Evolutionary conservation across 2,888 invertebrate species (phyloP).

Genomic region (Choristoneura rosaceana): DNA sequence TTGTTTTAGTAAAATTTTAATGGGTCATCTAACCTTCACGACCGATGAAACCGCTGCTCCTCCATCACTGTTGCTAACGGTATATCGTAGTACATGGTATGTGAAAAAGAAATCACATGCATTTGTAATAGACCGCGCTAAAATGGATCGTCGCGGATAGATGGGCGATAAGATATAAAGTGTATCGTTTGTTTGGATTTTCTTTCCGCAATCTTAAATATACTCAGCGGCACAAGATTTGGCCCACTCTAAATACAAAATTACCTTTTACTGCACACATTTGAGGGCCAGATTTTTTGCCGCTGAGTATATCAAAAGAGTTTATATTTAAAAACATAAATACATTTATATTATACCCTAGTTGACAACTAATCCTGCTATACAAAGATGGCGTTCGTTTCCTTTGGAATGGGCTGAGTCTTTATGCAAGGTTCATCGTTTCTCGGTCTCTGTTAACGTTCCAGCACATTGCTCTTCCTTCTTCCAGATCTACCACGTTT

Average conservation of each 20-base stretch:
- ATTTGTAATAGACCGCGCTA: background rate
- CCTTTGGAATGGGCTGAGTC: background rate
- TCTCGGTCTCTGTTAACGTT: background rate
- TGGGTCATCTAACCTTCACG: background rate
- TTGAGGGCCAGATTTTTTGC: too few species aligned
- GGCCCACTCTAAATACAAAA: too few species aligned
- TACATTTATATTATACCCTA: background rate
- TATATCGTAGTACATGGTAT: background rate
- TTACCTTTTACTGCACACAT: too few species aligned
- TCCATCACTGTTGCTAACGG: background rate
- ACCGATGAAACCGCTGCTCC: background rate
- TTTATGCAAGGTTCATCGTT: background rate
- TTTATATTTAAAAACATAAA: too few species aligned
- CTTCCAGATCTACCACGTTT: background rate
- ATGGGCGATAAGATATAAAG: background rate
- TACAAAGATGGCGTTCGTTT: background rate
- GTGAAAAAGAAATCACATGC: background rate
- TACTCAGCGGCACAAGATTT: too few species aligned
- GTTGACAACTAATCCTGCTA: background rate
- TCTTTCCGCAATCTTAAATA: too few species aligned
- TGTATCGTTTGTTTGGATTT: background rate
- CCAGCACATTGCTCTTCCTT: background rate
- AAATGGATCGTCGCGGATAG: background rate
- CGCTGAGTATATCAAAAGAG: too few species aligned
- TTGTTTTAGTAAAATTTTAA: conserved; percentile 22